Percentiles rank a stretch among this genome's conserved stretches.
These are phyloP conservation scores for Cancer borealis DNA, from an alignment of 2,888 invertebrate genomes.

Conservation along the genomic window DNA sequence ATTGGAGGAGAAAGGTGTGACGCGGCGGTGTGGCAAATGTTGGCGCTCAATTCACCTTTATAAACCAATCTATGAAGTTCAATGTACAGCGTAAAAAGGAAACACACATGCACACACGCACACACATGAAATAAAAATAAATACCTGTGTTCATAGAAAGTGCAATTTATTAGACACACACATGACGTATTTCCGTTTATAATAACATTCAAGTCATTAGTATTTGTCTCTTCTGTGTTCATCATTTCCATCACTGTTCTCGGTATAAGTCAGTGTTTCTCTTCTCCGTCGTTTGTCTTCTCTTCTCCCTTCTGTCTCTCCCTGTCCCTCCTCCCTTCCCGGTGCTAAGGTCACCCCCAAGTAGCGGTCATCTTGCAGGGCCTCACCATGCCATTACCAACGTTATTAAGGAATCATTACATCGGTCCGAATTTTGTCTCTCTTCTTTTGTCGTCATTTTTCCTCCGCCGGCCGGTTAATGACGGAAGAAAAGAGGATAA, in stretches of 20 bases:
- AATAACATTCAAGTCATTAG: not conserved
- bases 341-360: not conserved
- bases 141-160: no score
- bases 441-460: not conserved
- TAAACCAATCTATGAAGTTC: not conserved
- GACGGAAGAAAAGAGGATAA: slow-evolving; percentile 35
- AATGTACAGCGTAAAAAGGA: no score
- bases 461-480: slow-evolving; percentile 36
- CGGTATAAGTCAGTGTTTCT: not conserved
- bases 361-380: slow-evolving; percentile 31
- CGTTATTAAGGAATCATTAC: slow-evolving; percentile 30
- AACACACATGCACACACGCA: not conserved
- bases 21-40: not conserved
- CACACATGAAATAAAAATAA: not conserved
- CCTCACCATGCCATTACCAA: not conserved
- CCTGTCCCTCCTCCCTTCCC: not conserved
- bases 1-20: not conserved
- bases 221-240: not conserved
- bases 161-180: no score
- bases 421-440: slow-evolving; percentile 27
- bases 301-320: not conserved
- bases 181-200: not conserved
- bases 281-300: not conserved
- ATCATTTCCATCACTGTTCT: not conserved
- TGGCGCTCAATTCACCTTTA: not conserved